Percentiles rank a stretch among this genome's conserved stretches.
Conservation (phyloP, 2,113 vertebrate species). For the Lepidothrix coronata region DNA sequence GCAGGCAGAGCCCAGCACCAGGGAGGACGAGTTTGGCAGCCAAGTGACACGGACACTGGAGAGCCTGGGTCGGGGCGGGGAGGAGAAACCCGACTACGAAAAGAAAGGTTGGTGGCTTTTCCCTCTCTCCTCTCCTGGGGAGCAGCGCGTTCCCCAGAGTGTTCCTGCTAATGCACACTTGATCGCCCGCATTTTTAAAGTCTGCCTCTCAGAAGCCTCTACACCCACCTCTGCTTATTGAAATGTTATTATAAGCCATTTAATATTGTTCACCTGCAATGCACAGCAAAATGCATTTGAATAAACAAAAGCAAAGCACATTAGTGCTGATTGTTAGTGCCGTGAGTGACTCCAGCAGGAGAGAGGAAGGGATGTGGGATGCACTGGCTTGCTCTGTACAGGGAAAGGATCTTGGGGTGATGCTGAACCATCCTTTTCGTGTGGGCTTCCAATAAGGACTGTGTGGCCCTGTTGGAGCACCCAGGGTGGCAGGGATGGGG, state of each 20-base stretch:
- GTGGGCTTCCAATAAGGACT: background rate
- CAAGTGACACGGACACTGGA: slow-evolving; percentile 77
- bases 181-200: slow-evolving; percentile 4
- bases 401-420: background rate
- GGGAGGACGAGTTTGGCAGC: slow-evolving; percentile 84
- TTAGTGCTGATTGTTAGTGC: background rate
- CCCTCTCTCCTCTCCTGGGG: background rate
- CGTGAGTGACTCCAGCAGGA: background rate
- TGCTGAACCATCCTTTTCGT: background rate
- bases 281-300: background rate
- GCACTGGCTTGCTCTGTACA: rapidly evolving
- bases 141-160: background rate
- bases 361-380: background rate
- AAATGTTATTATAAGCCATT: slow-evolving; percentile 49
- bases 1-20: slow-evolving; percentile 74
- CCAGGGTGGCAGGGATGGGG: background rate
- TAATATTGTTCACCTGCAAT: slow-evolving; percentile 38
- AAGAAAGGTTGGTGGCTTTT: slow-evolving; percentile 82
- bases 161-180: background rate
- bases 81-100: slow-evolving; percentile 83
- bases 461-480: rapidly evolving
- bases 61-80: slow-evolving; percentile 78
- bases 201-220: background rate
- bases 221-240: slow-evolving; percentile 48
- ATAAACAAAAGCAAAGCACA: slow-evolving; percentile 23